A percentile compares a stretch with the other conserved stretches of the same genome.
These are phyloP conservation scores for Melanotaenia duboulayi DNA, from an alignment of 2,113 vertebrate genomes.

Conservation along the genomic window DNA sequence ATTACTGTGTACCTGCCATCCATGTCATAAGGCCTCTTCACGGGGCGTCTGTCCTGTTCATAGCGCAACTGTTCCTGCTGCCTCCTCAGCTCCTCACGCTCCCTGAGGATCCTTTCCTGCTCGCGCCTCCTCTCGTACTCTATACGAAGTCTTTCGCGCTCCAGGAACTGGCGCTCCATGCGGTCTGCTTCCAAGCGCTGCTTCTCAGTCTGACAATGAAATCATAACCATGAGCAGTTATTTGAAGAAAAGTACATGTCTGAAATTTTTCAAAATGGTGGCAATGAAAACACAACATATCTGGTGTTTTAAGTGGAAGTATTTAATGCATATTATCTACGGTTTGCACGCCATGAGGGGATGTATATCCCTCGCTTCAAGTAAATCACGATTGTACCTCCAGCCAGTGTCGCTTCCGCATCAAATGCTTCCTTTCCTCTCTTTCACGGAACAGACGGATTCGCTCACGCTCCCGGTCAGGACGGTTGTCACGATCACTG, in stretches of 20 bases:
- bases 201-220: slow-evolving; percentile 82
- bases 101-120: slow-evolving; percentile 93
- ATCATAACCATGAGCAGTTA: not conserved
- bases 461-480: slow-evolving; percentile 90
- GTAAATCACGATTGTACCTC: slow-evolving; percentile 68
- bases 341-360: not conserved
- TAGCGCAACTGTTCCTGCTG: slow-evolving; percentile 95
- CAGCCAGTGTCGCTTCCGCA: slow-evolving; percentile 88
- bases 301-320: not conserved
- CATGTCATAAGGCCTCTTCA: slow-evolving; percentile 89
- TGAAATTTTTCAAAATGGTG: not conserved
- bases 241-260: no score
- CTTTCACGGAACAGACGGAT: slow-evolving; percentile 89
- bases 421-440: slow-evolving; percentile 89
- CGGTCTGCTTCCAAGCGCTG: slow-evolving; percentile 92
- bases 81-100: slow-evolving; percentile 92
- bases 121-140: slow-evolving; percentile 93
- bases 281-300: not conserved
- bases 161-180: slow-evolving; percentile 91
- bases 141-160: slow-evolving; percentile 91
- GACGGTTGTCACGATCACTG: slow-evolving; percentile 76
- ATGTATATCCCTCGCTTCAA: no score
- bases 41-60: slow-evolving; percentile 88
- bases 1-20: slow-evolving; percentile 84
- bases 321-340: not conserved